Conservation (phyloP, 2,113 vertebrate genomes). For the Myanophis thanlyinensis region DNA sequence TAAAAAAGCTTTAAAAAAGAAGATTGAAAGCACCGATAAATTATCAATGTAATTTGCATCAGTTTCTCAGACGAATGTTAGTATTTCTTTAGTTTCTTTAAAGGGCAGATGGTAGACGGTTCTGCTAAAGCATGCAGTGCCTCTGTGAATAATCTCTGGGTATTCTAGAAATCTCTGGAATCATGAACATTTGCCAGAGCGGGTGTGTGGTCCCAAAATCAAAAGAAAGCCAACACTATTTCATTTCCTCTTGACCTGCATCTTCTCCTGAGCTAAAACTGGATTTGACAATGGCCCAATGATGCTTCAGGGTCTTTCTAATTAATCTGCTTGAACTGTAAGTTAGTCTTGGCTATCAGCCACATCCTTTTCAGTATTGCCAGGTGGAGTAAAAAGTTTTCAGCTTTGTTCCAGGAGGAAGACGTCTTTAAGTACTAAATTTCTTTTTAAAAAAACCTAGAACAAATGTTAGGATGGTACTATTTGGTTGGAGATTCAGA, state of each 20-base stretch:
- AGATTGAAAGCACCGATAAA: neutral
- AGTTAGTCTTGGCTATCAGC: neutral
- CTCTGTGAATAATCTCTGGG: neutral
- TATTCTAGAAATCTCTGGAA: neutral
- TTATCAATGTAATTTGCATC: neutral
- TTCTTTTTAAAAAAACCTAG: neutral
- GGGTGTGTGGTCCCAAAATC: too few relatives aligned
- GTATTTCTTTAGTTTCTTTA: neutral
- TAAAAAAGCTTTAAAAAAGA: neutral
- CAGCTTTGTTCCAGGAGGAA: neutral
- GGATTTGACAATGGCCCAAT: neutral
- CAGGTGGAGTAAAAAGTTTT: neutral
- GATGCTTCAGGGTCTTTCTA: neutral
- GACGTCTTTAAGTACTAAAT: neutral
- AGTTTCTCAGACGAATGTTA: constrained; percentile 10
- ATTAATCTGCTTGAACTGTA: neutral
- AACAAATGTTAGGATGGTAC: neutral
- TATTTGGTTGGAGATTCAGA: neutral
- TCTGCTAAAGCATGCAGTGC: neutral
- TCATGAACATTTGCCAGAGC: neutral
- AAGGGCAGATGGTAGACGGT: neutral
- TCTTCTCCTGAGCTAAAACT: neutral
- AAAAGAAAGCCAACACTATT: neutral
- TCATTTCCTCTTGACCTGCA: neutral
- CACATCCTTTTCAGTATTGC: neutral